These are phyloP conservation scores for Diachrysia chrysitis DNA, from an alignment of 2,888 invertebrate species.

Conservation along the genomic window DNA sequence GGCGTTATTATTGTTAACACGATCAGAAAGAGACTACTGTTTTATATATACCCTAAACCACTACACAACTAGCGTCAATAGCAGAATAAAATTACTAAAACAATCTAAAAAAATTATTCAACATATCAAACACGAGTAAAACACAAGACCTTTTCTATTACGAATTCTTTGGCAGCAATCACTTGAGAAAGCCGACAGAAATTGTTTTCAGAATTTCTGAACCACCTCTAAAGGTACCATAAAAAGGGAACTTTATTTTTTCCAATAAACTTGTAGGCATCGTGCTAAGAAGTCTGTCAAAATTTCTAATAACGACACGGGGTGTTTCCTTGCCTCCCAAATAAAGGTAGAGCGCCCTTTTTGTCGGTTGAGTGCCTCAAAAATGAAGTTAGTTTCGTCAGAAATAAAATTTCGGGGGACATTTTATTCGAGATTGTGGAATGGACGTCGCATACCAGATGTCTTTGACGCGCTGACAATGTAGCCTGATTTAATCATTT, in stretches of 20 bases:
- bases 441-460: constrained; percentile 22
- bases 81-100: background rate
- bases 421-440: constrained; percentile 29
- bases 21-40: too few species aligned
- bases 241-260: constrained; percentile 40
- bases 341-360: constrained; percentile 42
- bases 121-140: constrained; percentile 31
- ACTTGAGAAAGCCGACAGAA: constrained; percentile 50
- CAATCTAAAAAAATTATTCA: background rate
- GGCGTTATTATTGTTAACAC: too few species aligned
- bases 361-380: constrained; percentile 49
- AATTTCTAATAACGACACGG: constrained; percentile 56
- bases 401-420: constrained; percentile 27
- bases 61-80: background rate
- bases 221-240: constrained; percentile 28
- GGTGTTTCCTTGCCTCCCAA: constrained; percentile 34
- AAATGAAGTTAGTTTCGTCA: constrained; percentile 57
- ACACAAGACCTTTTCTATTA: constrained; percentile 28
- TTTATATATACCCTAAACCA: background rate
- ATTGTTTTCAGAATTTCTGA: constrained; percentile 58
- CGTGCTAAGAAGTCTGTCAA: constrained; percentile 50
- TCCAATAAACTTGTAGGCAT: constrained; percentile 46
- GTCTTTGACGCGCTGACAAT: constrained; percentile 12
- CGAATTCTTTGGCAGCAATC: constrained; percentile 39
- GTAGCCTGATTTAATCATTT: constrained; percentile 25